Evolutionary conservation across 2,888 invertebrate species (phyloP).

Genomic region (Leptopilina drosophilae): DNA sequence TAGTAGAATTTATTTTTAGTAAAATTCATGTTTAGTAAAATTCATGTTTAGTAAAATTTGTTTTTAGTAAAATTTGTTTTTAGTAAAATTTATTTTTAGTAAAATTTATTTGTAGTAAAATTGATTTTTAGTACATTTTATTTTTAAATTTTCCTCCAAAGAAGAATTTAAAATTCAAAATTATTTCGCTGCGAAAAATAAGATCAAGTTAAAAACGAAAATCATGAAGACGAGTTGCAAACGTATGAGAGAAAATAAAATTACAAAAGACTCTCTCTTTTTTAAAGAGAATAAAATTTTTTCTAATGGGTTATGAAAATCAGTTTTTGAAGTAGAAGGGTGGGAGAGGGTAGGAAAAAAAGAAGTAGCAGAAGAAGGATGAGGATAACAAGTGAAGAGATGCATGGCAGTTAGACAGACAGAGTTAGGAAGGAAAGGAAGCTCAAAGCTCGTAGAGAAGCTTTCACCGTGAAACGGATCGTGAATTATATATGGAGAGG

Average conservation of each 20-base stretch:
- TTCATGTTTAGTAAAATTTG: too few relatives aligned
- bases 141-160: too few relatives aligned
- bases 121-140: too few relatives aligned
- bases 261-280: not conserved
- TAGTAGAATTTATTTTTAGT: too few relatives aligned
- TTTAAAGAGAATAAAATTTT: not conserved
- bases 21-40: too few relatives aligned
- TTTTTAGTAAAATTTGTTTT: too few relatives aligned
- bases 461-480: slow-evolving; percentile 37
- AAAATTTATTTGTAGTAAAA: too few relatives aligned
- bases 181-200: too few relatives aligned
- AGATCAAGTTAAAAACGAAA: not conserved
- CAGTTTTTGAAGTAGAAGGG: slow-evolving; percentile 2
- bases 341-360: too few relatives aligned
- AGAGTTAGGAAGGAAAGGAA: slow-evolving; percentile 20
- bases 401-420: slow-evolving; percentile 1
- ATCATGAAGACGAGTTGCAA: not conserved
- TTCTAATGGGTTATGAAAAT: slow-evolving; percentile 23
- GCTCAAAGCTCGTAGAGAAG: slow-evolving; percentile 25
- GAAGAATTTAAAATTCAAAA: too few relatives aligned
- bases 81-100: too few relatives aligned
- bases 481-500: slow-evolving; percentile 34
- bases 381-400: slow-evolving; percentile 32
- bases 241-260: not conserved
- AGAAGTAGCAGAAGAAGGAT: not conserved